Evolutionary conservation across 2,888 invertebrate species (phyloP).

Genomic region (Trachelus tabidus): DNA sequence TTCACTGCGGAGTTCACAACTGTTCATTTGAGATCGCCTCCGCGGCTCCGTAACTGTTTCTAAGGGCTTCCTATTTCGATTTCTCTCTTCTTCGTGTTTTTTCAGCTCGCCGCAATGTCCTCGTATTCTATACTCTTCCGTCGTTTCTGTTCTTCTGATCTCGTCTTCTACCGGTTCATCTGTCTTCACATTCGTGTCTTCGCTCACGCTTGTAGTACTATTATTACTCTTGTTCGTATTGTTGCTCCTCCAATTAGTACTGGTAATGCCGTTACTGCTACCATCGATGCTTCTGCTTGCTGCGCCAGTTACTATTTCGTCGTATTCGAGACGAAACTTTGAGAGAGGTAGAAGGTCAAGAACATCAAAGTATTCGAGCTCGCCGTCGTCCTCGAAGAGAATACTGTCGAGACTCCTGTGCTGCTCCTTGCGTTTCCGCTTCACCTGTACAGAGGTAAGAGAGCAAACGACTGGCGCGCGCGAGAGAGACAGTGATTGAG

Average conservation of each 20-base stretch:
- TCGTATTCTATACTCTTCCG: conserved; percentile 46
- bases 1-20: not conserved
- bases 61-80: too few species aligned
- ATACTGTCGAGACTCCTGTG: conserved; percentile 62
- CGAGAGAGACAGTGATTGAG: not conserved
- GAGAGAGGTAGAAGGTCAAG: conserved; percentile 60
- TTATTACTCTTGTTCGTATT: not conserved
- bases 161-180: not conserved
- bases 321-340: conserved; percentile 57
- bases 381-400: conserved; percentile 56
- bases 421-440: conserved; percentile 63
- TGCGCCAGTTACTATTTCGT: conserved; percentile 41
- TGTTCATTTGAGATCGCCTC: not conserved
- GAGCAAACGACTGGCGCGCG: not conserved
- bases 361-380: conserved; percentile 62
- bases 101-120: conserved; percentile 14
- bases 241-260: not conserved
- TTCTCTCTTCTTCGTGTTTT: not conserved
- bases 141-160: conserved; percentile 23
- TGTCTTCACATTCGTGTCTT: not conserved
- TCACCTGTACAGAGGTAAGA: conserved; percentile 47
- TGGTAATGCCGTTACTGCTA: not conserved
- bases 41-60: conserved; percentile 6
- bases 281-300: not conserved
- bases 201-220: not conserved